These are phyloP conservation scores for Microtus pennsylvanicus DNA, from an alignment of 2,113 vertebrate genomes.

Conservation along the genomic window DNA sequence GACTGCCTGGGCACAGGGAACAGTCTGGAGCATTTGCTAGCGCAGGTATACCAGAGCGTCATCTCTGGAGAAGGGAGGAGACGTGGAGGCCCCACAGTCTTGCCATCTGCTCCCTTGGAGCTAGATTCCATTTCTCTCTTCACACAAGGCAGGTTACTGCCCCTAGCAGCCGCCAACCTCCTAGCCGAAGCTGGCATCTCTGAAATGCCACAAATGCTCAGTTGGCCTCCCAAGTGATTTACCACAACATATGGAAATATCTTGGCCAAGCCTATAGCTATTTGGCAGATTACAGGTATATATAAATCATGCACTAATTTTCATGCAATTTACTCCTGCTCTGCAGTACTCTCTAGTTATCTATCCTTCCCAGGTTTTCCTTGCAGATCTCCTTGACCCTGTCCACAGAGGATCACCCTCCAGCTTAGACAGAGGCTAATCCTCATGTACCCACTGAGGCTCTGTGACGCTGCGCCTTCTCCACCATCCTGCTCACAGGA, in stretches of 20 bases:
- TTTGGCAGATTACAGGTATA: slow-evolving; percentile 31
- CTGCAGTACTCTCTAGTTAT: neutral
- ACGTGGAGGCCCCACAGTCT: neutral
- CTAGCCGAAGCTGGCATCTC: neutral
- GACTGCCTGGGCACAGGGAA: neutral
- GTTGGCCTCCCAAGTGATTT: slow-evolving; percentile 13
- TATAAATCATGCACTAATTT: neutral
- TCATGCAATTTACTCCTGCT: neutral
- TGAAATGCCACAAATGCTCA: neutral
- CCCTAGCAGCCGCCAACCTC: neutral
- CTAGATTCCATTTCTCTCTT: neutral
- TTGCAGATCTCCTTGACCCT: neutral
- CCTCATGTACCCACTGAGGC: fast-evolving
- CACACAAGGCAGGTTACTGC: neutral
- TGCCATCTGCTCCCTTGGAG: neutral
- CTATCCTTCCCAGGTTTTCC: neutral
- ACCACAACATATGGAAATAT: neutral
- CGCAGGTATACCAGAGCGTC: neutral
- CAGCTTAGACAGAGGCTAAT: neutral
- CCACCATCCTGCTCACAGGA: neutral
- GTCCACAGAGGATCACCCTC: neutral
- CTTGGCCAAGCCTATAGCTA: neutral
- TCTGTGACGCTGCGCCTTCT: neutral
- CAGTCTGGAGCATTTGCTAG: neutral
- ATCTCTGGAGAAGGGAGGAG: neutral